Percentiles rank a stretch among this genome's conserved stretches.
Conservation (phyloP, 2,888 invertebrate species). For the Drepanosiphum platanoidis region DNA sequence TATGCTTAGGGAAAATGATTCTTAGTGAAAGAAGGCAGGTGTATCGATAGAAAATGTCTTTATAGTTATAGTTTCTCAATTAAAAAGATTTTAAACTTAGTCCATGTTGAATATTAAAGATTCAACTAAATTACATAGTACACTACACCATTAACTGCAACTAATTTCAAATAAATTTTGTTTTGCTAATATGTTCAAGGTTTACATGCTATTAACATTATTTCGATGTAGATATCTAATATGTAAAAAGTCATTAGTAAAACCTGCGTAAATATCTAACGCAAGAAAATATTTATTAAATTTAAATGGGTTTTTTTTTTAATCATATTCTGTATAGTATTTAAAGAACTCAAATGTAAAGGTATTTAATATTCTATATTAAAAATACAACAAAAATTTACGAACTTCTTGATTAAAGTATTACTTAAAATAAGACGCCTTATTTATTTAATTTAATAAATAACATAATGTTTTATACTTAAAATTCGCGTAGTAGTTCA, state of each 20-base stretch:
- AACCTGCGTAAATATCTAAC: not conserved
- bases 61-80: no score
- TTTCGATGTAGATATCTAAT: not conserved
- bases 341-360: not conserved
- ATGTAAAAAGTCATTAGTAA: not conserved
- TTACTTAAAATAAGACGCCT: not conserved
- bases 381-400: not conserved
- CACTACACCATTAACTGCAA: not conserved
- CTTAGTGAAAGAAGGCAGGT: no score
- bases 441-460: not conserved
- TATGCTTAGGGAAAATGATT: no score
- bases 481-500: not conserved
- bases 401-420: not conserved
- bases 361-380: not conserved
- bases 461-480: not conserved
- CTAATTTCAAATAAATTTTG: conserved; percentile 24
- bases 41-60: no score
- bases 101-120: not conserved
- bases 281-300: not conserved
- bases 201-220: conserved; percentile 35
- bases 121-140: not conserved
- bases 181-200: conserved; percentile 50
- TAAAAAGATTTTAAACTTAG: no score
- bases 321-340: not conserved
- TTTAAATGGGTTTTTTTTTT: not conserved